Evolutionary conservation across 1,140 invertebrate genomes (phyloP), one percentile per base, ranked within the genome.

Genomic region (Musca vetustissima): DNA sequence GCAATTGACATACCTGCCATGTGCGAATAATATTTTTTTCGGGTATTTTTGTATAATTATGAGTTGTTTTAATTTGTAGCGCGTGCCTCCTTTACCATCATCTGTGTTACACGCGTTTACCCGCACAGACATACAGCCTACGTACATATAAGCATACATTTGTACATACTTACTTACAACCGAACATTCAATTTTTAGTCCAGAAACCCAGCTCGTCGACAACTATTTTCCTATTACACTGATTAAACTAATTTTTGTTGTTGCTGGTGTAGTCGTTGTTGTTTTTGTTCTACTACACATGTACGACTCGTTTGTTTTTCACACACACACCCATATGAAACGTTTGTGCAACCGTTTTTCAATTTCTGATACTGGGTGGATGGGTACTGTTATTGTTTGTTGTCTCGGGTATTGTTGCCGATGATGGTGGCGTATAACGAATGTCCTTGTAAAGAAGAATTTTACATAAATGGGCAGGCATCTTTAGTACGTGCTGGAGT

Each of bases 11-110:
- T 43, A 43, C 36, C 25, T 25, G 24, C 9, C 25, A 28, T 57
- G 22, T 57, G n/a, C 13, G 53, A 28, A 57, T 57, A 28, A 57
- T 57, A 57, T 28, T 57, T 28, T 43, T 57, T 57, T 43, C 13
- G 15, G 4, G 25, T 22, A 24, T 25, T 8, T 61, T 43, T 61
- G 15, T 43, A 32, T 61, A 61, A 36, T 61, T 61, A 36, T 21
- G 28, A 61, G 28, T 61, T 43, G 57, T 43, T 36, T 61, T 61
- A 61, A 61, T 61, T 61, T 61, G 57, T 61, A 61, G n/a, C 36
- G 57, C 28, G 28, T 43, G 57, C 57, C 57, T 61, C n/a, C 57
- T 61, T 28, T 7, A 19, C 57, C 36, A 22, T 17, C 24, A 28
- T 15, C 53, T 61, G 28, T 17, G n/a, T 36, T 11, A 36, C n/a